A percentile compares a stretch with the other conserved stretches of the same genome.
phyloP scores from a whole-genome alignment of 2,113 vertebrate genomes.

The Osmerus mordax region DNA sequence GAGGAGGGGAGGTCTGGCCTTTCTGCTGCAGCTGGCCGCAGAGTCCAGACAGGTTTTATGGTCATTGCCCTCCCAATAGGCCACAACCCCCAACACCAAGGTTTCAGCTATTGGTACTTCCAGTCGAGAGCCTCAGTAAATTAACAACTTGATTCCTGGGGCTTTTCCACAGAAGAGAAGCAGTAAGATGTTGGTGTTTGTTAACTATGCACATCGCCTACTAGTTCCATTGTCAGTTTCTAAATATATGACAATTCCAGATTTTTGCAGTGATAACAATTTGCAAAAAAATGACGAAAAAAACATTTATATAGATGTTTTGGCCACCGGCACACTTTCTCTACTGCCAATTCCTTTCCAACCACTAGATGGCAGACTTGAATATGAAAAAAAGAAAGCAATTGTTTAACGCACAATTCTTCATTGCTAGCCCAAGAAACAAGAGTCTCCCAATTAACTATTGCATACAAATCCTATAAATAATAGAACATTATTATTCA shows the following conservation, averaged over 20 bases:
- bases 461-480: conserved; percentile 14
- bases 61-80: conserved; percentile 66
- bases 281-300: no score
- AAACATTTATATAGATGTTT: not conserved
- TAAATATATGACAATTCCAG: no score
- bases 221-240: no score
- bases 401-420: not conserved
- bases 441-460: not conserved
- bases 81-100: conserved; percentile 76
- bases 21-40: conserved; percentile 65
- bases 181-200: conserved; percentile 22
- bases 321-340: not conserved
- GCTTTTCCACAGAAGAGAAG: conserved; percentile 36
- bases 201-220: no score
- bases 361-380: conserved; percentile 77
- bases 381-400: conserved; percentile 44
- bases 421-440: not conserved
- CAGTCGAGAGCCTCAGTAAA: conserved; percentile 50
- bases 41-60: conserved; percentile 74
- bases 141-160: conserved; percentile 66
- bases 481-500: no score
- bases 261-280: no score
- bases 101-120: conserved; percentile 70
- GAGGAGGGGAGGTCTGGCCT: conserved; percentile 40
- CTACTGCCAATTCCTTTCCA: not conserved